Evolutionary conservation across 2,888 invertebrate species (phyloP).

Genomic region (Heliconius aoede): DNA sequence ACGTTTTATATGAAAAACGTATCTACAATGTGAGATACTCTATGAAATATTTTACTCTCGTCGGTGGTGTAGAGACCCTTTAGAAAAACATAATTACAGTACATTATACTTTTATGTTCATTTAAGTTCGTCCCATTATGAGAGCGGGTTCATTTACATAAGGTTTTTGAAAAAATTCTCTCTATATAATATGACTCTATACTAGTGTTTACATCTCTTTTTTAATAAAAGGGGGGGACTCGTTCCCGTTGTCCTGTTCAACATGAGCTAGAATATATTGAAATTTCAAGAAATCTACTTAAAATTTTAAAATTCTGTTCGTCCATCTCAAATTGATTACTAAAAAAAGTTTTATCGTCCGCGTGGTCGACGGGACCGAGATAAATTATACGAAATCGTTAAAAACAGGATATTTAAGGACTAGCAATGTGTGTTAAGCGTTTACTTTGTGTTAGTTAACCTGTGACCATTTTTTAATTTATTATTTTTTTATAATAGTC

Average conservation of each 20-base stretch:
- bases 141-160: slow-evolving; percentile 19
- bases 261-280: not conserved
- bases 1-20: slow-evolving; percentile 14
- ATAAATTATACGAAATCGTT: slow-evolving; percentile 29
- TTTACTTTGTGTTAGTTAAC: slow-evolving; percentile 6
- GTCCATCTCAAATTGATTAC: slow-evolving; percentile 25
- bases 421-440: slow-evolving; percentile 26
- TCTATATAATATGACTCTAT: not conserved
- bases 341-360: slow-evolving; percentile 27
- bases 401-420: slow-evolving; percentile 29
- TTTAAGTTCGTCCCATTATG: slow-evolving; percentile 16
- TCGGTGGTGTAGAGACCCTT: slow-evolving; percentile 2
- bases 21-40: not conserved
- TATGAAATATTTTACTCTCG: not conserved
- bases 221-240: not conserved
- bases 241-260: not conserved
- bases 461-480: not conserved
- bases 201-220: slow-evolving; percentile 7
- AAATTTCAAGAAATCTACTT: slow-evolving; percentile 11
- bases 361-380: slow-evolving; percentile 26
- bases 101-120: slow-evolving; percentile 18
- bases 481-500: no score
- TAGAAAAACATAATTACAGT: slow-evolving; percentile 13
- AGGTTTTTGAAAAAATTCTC: not conserved
- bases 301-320: slow-evolving; percentile 17